Evolutionary conservation across 2,113 vertebrate species (phyloP), one percentile per base, ranked within the genome.

Genomic region (Neodon shergylaensis): DNA sequence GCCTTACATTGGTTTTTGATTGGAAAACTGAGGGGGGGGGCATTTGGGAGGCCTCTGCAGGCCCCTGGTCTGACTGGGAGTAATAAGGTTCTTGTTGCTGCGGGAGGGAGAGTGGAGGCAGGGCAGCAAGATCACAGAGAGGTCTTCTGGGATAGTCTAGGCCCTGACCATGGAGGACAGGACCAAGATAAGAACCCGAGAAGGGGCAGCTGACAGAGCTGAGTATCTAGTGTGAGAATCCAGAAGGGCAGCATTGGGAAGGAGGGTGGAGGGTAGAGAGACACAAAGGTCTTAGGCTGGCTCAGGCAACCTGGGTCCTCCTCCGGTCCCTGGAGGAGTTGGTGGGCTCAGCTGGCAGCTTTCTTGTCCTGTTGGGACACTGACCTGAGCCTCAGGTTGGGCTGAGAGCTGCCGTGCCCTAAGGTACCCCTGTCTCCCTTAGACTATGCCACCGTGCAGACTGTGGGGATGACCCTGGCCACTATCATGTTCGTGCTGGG

Each of bases 361-460:
- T 28, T 39, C 36, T 4, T 77, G 47, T 28, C 6, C 6, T 58
- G 88, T n/a, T 54, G 61, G 61, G 61, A 61, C 13, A 21, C 84
- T 36, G 68, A 22, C 13, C 36, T 21, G 82, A 82, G 36, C 21
- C 28, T 19, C 1, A 7, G n/a, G 47, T 24, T 36, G 36, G 79
- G 82, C 42, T 54, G 70, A 61, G 28, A 73, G 22, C 10, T 0
- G 2, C 54, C 31, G 21, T 19, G n/a, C 17, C 28, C 73, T 90
- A 70, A 85, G n/a, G 52, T 61, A n/a, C 49, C 10, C 0, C 70
- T 72, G 0, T 95, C 95, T 91, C 54, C 88, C 97, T 58, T 97
- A 99, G 99, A 99, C 98, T 99, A 99, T 65, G 99, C 99, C 58
- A 99, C 99, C 0, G 94, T 99, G 96, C 97, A 99, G 96, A 99